Evolutionary conservation across 2,797 vertebrate species (phyloP), one percentile per base, ranked within the genome.

Genomic region (Picus viridis): DNA sequence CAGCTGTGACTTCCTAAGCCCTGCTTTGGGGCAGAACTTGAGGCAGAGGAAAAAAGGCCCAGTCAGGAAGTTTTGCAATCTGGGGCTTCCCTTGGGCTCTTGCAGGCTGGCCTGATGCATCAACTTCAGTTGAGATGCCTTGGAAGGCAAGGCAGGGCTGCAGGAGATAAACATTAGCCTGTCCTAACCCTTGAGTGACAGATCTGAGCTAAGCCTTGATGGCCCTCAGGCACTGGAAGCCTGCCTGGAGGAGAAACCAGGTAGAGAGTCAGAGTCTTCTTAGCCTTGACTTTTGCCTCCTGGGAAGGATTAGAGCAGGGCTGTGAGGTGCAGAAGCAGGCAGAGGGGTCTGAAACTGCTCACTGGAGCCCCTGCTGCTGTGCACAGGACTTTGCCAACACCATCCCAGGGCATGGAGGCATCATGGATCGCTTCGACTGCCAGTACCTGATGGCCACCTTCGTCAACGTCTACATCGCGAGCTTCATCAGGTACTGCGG

Each of bases 341-440:
- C 15, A 1, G 8, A 17, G 51, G 27, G 49, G 0, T 34, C 17
- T 30, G 61, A 2, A 6, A 3, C 7, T n/a, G 82, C 84, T 83
- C 14, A 91, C 7, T 5, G 15, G 10, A 3, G 7, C 23, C 73
- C 65, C 58, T 58, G 73, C 59, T 82, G 29, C 71, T 74, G 39
- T 34, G 70, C 34, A 4, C 96, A 99, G 99, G 99, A 99, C 95
- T 99, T 99, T 96, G 99, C 99, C 95, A 98, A 99, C 97, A 99
- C 99, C 26, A 99, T 99, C 92, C 99, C 99, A 0, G 99, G 99
- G 12, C 99, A 99, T 0, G 99, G 99, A 17, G 99, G 99, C 26
- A 99, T 99, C 87, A 99, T 99, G 99, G 99, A 99, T 91, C 98
- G 99, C 61, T 99, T 99, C 9, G 99, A 99, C 98, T 99, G 99